Evolutionary conservation across 2,797 vertebrate genomes (phyloP).

Genomic region (Danio choprae): DNA sequence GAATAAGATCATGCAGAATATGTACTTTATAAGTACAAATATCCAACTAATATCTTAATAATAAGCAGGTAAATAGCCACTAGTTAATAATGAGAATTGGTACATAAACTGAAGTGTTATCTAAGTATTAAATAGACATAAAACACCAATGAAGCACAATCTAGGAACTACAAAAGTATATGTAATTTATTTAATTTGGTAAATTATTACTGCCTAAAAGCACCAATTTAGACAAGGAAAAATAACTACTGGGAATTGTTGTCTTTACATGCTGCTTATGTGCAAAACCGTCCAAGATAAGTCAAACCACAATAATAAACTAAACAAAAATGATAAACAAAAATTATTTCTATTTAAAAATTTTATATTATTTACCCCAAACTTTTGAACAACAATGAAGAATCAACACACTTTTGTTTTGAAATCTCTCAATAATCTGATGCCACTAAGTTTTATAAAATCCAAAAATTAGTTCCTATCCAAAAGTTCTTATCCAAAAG

Average conservation of each 20-base stretch:
- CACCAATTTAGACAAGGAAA: background rate
- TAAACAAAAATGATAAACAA: background rate
- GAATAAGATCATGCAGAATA: no score
- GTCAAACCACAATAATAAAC: background rate
- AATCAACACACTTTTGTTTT: background rate
- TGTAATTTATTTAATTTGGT: no score
- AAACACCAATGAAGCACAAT: no score
- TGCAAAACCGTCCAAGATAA: background rate
- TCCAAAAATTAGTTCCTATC: background rate
- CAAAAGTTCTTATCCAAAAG: background rate
- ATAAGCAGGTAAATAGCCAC: no score
- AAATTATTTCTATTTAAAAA: background rate
- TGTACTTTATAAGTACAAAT: no score
- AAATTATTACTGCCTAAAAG: background rate
- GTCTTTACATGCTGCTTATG: background rate
- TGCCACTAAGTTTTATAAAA: background rate
- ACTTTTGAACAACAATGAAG: background rate
- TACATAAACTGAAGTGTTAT: no score
- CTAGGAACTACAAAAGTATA: no score
- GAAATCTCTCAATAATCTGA: background rate
- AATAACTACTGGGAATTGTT: no score
- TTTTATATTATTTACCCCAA: no score
- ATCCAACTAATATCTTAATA: no score
- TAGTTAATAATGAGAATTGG: no score
- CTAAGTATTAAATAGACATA: no score